Evolutionary conservation across 2,888 invertebrate species (phyloP), one percentile per base, ranked within the genome.

Genomic region (Morpho helenor): DNA sequence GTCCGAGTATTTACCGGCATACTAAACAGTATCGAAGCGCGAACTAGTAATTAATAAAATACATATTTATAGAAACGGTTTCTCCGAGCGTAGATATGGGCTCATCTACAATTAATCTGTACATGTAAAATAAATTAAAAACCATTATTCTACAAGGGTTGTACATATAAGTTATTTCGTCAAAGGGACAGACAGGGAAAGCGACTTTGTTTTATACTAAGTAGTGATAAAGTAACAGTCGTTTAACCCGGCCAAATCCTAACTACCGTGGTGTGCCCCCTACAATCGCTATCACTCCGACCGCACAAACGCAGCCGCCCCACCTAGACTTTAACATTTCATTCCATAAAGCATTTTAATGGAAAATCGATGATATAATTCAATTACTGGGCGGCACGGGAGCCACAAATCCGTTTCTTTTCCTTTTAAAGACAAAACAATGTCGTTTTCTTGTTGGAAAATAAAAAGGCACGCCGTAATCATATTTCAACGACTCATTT

Each of bases 331-430:
- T 82, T 80, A 77, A 83, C 86, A 84, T 84, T 87, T 82, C 84
- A 84, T 81, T 83, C 87, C 88, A 87, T 87, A 87, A 89, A 89
- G 74, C 88, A 87, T 87, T 87, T 88, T 88, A 89, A 90, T 88
- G 87, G 88, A 82, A 89, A 90, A 90, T 90, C 89, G 84, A 90
- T 88, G 85, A 80, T 82, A 87, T 89, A 88, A 89, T 89, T 87
- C 85, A 88, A 87, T 89, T 88, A 87, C 82, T 72, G 73, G 77
- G 77, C 79, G 71, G 82, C 79, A 77, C 74, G 76, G 79, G 77
- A 80, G 76, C 81, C 75, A 82, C 82, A 81, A 84, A 81, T 81
- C 83, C 70, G 69, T 71, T 74, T 73, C 66, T 76, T 74, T 68
- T 74, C 66, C 69, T 74, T 79, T 74, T 72, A 76, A 73, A 67